phyloP scores from a whole-genome alignment of 2,888 invertebrate genomes.

The Ichneumon xanthorius region DNA sequence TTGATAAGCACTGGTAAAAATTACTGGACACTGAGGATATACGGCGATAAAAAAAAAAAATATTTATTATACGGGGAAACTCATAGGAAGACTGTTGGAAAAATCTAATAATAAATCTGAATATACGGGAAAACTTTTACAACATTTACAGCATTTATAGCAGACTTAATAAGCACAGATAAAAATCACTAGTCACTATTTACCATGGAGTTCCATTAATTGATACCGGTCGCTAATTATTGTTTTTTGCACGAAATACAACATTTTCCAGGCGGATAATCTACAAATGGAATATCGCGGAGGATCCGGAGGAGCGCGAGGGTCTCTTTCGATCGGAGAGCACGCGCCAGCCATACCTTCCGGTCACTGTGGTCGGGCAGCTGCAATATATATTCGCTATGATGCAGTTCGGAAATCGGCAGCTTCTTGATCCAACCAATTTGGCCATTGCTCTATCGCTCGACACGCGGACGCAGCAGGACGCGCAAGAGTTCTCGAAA shows the following conservation, averaged over 20 bases:
- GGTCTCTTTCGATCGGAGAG: slow-evolving; percentile 72
- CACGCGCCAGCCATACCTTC: slow-evolving; percentile 79
- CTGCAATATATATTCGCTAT: slow-evolving; percentile 88
- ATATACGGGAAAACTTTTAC: too few relatives aligned
- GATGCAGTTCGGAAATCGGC: slow-evolving; percentile 86
- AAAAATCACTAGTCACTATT: too few relatives aligned
- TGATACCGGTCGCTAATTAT: not conserved
- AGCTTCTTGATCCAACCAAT: slow-evolving; percentile 86
- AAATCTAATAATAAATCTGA: too few relatives aligned
- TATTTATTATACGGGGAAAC: too few relatives aligned
- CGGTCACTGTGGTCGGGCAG: slow-evolving; percentile 86
- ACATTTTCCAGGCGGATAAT: slow-evolving; percentile 85
- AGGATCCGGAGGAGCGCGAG: slow-evolving; percentile 83
- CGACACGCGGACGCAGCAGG: slow-evolving; percentile 87
- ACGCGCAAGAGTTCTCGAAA: slow-evolving; percentile 89
- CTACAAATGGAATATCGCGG: slow-evolving; percentile 86
- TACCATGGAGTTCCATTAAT: not conserved
- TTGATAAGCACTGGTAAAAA: too few relatives aligned
- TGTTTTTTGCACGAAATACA: not conserved
- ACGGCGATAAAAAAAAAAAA: too few relatives aligned
- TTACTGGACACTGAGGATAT: too few relatives aligned
- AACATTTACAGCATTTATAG: too few relatives aligned
- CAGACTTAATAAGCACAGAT: too few relatives aligned
- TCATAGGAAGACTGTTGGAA: too few relatives aligned
- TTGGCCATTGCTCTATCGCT: slow-evolving; percentile 87